Conservation (phyloP, 2,797 vertebrate genomes). For the Sitta carolinensis region DNA sequence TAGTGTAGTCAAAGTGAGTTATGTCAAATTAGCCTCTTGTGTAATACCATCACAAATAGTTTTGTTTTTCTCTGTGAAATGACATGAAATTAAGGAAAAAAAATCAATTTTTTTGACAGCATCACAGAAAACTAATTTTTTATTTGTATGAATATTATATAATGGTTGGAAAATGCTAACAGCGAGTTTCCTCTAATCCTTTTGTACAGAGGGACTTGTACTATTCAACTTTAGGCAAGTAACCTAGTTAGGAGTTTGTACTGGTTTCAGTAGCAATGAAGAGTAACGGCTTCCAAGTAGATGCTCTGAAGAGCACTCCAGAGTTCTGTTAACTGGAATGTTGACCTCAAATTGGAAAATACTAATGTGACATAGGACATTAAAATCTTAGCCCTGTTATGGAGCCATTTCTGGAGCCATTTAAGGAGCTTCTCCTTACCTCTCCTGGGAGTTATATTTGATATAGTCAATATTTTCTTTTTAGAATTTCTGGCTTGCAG, state of each 20-base stretch:
- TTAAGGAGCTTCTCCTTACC: not conserved
- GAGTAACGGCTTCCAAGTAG: not conserved
- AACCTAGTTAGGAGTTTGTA: not conserved
- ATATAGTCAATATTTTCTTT: not conserved
- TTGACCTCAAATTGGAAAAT: not conserved
- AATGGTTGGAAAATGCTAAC: not conserved
- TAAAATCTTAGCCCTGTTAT: not conserved
- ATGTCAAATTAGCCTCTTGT: constrained; percentile 10
- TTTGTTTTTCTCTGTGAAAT: not conserved
- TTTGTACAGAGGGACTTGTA: not conserved
- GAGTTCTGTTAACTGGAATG: not conserved
- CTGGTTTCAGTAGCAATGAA: not conserved
- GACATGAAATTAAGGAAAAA: not conserved
- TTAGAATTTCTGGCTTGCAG: not conserved
- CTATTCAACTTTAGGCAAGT: not conserved
- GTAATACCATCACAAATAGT: constrained; percentile 7
- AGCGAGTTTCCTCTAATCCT: not conserved
- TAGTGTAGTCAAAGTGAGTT: constrained; percentile 8
- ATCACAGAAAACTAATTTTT: not conserved
- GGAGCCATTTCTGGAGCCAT: not conserved
- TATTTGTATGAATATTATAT: not conserved
- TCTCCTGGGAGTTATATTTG: not conserved
- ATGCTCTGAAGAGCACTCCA: not conserved
- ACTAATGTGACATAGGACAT: not conserved
- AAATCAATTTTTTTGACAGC: not conserved